Conservation (phyloP, 53 echinoderm and acorn worm species). For the Temnopleurus reevesii region DNA sequence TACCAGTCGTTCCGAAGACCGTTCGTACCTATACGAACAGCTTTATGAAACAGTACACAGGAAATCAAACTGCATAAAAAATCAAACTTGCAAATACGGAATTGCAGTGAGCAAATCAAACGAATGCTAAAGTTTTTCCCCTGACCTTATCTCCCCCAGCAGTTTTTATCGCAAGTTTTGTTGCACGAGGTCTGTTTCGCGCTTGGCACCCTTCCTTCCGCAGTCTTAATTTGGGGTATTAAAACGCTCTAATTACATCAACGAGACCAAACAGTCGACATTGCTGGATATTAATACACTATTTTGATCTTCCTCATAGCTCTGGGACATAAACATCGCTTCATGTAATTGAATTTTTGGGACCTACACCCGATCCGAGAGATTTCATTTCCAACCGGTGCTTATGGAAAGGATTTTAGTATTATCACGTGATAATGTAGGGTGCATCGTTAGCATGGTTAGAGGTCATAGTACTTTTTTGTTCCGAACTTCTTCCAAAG, state of each 20-base stretch:
- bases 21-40: too few relatives aligned
- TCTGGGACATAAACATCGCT: slow-evolving; percentile 8
- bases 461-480: slow-evolving; percentile 10
- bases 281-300: slow-evolving; percentile 8
- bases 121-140: too few relatives aligned
- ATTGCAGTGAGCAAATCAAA: too few relatives aligned
- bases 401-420: neutral
- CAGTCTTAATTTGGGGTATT: slow-evolving; percentile 24
- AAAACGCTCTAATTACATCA: slow-evolving; percentile 11
- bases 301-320: slow-evolving; percentile 1
- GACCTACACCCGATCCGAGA: neutral
- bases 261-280: neutral
- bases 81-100: too few relatives aligned
- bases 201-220: neutral
- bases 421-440: neutral
- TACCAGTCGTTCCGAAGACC: too few relatives aligned
- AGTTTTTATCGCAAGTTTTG: neutral
- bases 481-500: slow-evolving; percentile 20
- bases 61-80: too few relatives aligned
- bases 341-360: slow-evolving; percentile 11
- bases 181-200: neutral
- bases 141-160: neutral
- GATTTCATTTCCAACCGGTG: neutral
- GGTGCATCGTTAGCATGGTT: too few relatives aligned
- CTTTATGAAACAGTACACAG: too few relatives aligned